phyloP scores from a whole-genome alignment of 2,797 vertebrate species.

The Lacerta viridis region DNA sequence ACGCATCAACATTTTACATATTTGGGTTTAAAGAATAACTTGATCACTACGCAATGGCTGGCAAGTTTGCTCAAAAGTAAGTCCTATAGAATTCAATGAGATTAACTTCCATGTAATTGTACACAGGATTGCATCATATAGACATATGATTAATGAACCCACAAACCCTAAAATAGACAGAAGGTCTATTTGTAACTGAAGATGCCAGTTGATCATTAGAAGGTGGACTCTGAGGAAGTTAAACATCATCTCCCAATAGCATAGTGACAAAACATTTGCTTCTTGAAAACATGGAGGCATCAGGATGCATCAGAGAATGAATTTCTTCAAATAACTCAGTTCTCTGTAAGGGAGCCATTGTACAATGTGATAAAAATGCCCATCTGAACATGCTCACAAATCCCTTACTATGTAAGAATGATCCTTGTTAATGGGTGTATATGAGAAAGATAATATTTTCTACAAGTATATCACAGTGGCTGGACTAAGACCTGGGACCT shows the following conservation, averaged over 20 bases:
- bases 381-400: neutral
- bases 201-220: neutral
- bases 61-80: neutral
- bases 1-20: no score
- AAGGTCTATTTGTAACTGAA: neutral
- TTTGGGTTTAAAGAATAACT: no score
- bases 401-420: neutral
- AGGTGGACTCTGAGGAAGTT: neutral
- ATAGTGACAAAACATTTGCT: neutral
- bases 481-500: no score
- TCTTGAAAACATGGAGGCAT: neutral
- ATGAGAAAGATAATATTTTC: neutral
- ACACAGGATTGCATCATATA: neutral
- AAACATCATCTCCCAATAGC: neutral
- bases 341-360: neutral
- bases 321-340: neutral
- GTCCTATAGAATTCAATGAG: neutral
- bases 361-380: neutral
- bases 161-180: neutral
- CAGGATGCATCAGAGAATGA: neutral
- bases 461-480: no score
- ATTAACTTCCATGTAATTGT: neutral
- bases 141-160: neutral
- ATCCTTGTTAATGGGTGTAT: accelerated
- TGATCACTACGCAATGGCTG: neutral